Percentiles rank a stretch among this genome's conserved stretches.
These are phyloP conservation scores for Serranus cabrilla DNA, from an alignment of 2,797 vertebrate genomes.

Conservation along the genomic window DNA sequence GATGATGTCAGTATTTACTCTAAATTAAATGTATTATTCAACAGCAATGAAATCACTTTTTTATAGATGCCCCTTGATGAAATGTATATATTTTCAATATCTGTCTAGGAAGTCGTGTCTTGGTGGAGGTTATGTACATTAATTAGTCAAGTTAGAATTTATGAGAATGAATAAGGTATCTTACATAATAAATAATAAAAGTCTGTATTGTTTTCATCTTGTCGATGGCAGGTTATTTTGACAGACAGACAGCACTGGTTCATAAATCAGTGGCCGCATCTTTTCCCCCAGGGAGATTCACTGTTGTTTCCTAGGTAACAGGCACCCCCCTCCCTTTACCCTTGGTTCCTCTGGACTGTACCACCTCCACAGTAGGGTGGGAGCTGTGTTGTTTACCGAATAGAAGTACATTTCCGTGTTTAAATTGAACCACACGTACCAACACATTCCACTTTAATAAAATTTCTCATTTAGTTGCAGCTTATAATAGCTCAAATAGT, in stretches of 20 bases:
- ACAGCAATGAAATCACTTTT: too few species aligned
- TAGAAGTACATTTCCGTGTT: background rate
- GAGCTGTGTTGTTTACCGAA: background rate
- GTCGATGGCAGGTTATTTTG: constrained; percentile 46
- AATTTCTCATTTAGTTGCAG: fast-evolving
- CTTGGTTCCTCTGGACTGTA: constrained; percentile 76
- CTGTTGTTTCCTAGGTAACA: constrained; percentile 88
- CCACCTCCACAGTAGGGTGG: constrained; percentile 70
- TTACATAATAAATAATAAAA: background rate
- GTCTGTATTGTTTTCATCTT: constrained; percentile 38
- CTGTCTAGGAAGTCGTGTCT: background rate
- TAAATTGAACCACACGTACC: fast-evolving
- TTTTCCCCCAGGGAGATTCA: constrained; percentile 77
- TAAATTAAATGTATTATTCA: too few species aligned
- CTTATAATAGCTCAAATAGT: fast-evolving
- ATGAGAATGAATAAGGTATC: background rate
- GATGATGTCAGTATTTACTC: too few species aligned
- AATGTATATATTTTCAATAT: background rate
- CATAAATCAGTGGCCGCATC: constrained; percentile 82
- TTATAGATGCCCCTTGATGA: too few species aligned
- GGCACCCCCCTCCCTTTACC: constrained; percentile 75
- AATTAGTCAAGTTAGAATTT: background rate
- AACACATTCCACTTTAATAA: fast-evolving
- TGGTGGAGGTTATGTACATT: background rate
- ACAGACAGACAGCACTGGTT: constrained; percentile 69